Percentiles rank a stretch among this genome's conserved stretches.
phyloP scores from a whole-genome alignment of 2,797 vertebrate genomes.

The Bradypus variegatus region DNA sequence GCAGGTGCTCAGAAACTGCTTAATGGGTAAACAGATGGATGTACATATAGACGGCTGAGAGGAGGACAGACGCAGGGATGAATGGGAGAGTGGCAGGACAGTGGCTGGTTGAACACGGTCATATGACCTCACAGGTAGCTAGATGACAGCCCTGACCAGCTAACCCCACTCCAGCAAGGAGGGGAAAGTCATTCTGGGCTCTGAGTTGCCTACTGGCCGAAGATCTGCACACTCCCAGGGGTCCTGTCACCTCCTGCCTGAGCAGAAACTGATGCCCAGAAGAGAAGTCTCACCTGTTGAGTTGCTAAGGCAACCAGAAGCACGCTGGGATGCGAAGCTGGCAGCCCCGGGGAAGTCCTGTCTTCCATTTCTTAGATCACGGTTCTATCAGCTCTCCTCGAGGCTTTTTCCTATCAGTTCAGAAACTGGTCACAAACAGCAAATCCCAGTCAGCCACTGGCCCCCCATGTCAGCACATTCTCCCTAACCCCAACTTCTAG shows the following conservation, averaged over 20 bases:
- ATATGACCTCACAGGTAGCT: neutral
- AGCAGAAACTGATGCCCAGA: slow-evolving; percentile 41
- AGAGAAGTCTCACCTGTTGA: slow-evolving; percentile 47
- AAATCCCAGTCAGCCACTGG: neutral
- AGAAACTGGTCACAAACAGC: neutral
- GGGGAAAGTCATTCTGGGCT: neutral
- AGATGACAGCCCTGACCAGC: neutral
- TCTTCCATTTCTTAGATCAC: slow-evolving; percentile 32
- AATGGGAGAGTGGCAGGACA: neutral
- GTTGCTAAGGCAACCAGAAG: slow-evolving; percentile 59
- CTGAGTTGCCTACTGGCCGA: neutral
- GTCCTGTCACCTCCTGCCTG: slow-evolving; percentile 24
- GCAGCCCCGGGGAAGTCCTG: slow-evolving; percentile 7
- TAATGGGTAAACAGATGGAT: neutral
- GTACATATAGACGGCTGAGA: neutral
- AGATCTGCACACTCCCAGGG: neutral
- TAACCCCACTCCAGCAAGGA: neutral
- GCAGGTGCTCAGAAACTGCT: neutral
- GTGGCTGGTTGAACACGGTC: neutral
- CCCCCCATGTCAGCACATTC: neutral
- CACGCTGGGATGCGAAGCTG: slow-evolving; percentile 8
- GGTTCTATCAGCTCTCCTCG: neutral
- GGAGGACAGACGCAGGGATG: neutral
- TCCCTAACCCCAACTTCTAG: neutral
- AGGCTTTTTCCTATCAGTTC: neutral